phyloP scores from a whole-genome alignment of 2,113 vertebrate species.

The Nothocercus julius region DNA sequence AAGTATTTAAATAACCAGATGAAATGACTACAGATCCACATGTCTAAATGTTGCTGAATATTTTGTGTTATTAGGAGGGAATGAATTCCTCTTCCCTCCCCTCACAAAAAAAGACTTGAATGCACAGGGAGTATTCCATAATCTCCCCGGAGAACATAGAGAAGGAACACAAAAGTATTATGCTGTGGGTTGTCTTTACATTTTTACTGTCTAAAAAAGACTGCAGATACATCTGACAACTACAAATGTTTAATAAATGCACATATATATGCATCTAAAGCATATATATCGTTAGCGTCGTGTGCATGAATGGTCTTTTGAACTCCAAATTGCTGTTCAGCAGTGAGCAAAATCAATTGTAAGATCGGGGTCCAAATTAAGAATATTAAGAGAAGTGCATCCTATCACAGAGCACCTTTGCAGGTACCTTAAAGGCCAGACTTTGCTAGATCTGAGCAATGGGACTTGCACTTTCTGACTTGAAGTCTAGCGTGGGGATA shows the following conservation, averaged over 20 bases:
- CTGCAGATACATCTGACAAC: neutral
- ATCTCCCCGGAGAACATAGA: neutral
- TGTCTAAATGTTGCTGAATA: neutral
- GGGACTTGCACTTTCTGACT: neutral
- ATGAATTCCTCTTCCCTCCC: neutral
- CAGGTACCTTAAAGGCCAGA: neutral
- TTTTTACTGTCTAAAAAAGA: neutral
- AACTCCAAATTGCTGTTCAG: neutral
- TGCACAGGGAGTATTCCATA: neutral
- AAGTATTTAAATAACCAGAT: neutral
- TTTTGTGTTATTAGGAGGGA: neutral
- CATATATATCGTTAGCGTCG: neutral
- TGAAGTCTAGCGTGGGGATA: neutral
- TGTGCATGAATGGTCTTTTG: neutral
- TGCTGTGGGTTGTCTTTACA: neutral
- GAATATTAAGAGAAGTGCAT: neutral
- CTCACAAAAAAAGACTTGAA: neutral
- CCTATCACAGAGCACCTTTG: accelerated
- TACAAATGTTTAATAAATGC: neutral
- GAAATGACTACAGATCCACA: neutral
- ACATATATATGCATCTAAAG: too few relatives aligned
- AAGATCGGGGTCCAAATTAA: neutral
- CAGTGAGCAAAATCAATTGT: neutral
- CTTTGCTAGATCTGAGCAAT: too few relatives aligned
- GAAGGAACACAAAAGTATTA: accelerated